Evolutionary conservation across 2,888 invertebrate species (phyloP), one percentile per base, ranked within the genome.

Genomic region (Notocelia uddmanniana): DNA sequence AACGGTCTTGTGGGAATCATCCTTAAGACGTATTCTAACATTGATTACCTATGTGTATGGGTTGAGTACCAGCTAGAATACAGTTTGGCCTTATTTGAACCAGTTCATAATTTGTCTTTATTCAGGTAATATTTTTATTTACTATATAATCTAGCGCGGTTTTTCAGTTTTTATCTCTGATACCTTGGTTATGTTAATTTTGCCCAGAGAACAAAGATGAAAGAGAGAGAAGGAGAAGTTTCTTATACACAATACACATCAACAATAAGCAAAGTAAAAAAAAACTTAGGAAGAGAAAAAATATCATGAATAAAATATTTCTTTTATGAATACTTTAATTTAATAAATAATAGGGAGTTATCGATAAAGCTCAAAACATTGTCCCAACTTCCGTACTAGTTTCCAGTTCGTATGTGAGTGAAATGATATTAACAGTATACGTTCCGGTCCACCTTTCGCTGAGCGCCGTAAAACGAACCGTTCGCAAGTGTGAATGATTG

Each of bases 401-500:
- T 75, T 76, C 69, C 50, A 34, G 50, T 52, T 52, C 58, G 45
- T 34, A 48, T 50, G 37, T 19, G 73, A 77, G 76, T 75, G 73
- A 76, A 76, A 76, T 74, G 75, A 76, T 78, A 78, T 76, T 77
- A 75, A 73, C 73, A 74, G 73, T 66, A 69, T 73, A 73, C 31
- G 34, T 59, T 60, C 48, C 73, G 54, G 70, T 72, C 76, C 78
- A 77, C 78, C 79, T 78, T 77, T 79, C 74, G 75, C 60, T 62
- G 74, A 76, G 76, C 74, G 75, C 74, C 73, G 73, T 68, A 76
- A 81, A 80, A 81, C 77, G 79, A 80, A 81, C 75, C 75, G 77
- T 76, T 76, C 80, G 78, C 84, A 83, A 80, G 85, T 83, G 80
- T 77, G 77, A 80, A 80, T 80, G 82, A 83, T 81, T 76, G 80